Base-by-base conservation (phyloP, 1,140 invertebrate species). In the Cydia fagiglandana region DNA sequence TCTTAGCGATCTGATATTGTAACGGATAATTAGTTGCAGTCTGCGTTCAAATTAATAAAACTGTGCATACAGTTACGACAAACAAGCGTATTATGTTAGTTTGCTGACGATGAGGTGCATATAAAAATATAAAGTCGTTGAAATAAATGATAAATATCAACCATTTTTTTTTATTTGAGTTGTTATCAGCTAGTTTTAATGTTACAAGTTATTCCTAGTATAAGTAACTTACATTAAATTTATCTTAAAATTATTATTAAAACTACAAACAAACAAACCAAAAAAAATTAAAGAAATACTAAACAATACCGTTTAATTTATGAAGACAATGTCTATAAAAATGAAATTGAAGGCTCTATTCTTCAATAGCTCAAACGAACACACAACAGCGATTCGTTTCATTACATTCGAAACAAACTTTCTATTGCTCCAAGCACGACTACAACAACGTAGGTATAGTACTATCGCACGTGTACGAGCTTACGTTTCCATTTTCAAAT, bases 401-500 rank as follows among this genome's bases (percentile, higher is more conserved):
- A 70, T 70, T 70, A 70, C 66, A 70, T 17, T 38, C n/a, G 66
- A 38, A 70, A 70, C 66, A 41, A 38, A 70, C 66, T 70, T 70
- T 70, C 66, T 70, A 70, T 70, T 70, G 34, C 20, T 50, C 38
- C 20, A 53, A 68, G 64, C 75, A 70, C 68, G 73, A 47, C 74
- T 76, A 75, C 70, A 75, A 66, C 38, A 75, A 75, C 64, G 64
- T 47, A 75, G 53, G 64, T 47, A 47, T 77, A 76, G 50, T 68
- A 78, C 64, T 41, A 47, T 41, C 76, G 64, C 75, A 77, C 53
- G 80, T 77, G 78, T 76, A 80, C 80, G 77, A 78, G 79, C 76
- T 73, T 77, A 79, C 76, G 70, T 75, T 76, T 75, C 78, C 70
- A 79, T 74, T 76, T 79, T 76, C 34, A 79, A 81, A 83, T 81